Percentiles rank a stretch among this genome's conserved stretches.
phyloP scores from a whole-genome alignment of 2,113 vertebrate genomes.

The Colaptes auratus region DNA sequence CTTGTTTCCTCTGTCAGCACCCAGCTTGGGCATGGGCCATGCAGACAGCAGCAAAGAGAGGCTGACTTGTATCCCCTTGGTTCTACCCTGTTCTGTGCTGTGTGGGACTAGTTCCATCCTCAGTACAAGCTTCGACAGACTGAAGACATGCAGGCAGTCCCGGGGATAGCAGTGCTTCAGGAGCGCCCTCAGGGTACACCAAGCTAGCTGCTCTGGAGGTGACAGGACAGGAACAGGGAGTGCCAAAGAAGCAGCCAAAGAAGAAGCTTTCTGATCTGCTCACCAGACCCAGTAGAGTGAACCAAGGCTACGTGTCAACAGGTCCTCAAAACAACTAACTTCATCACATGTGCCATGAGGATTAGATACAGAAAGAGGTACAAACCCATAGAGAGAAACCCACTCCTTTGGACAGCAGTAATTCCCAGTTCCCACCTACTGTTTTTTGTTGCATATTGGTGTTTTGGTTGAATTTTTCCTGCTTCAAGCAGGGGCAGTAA shows the following conservation, averaged over 20 bases:
- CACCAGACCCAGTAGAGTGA: not conserved
- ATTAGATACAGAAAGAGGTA: not conserved
- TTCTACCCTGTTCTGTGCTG: not conserved
- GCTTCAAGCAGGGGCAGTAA: not conserved
- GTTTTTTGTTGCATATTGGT: not conserved
- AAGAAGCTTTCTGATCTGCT: not conserved
- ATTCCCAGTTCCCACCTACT: not conserved
- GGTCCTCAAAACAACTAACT: not conserved
- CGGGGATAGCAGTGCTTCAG: not conserved
- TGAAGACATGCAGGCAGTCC: not conserved
- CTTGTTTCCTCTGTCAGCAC: not conserved
- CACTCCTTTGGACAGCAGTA: not conserved
- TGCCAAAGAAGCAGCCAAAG: not conserved
- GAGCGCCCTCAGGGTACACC: not conserved
- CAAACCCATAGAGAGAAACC: not conserved
- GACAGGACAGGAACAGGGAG: not conserved
- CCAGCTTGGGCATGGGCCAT: not conserved
- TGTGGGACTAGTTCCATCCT: not conserved
- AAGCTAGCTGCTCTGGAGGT: not conserved
- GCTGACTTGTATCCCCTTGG: not conserved
- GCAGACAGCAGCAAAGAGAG: not conserved
- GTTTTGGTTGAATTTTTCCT: not conserved
- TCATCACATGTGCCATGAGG: accelerated
- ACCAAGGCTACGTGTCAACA: not conserved
- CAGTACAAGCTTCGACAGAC: accelerated